Evolutionary conservation across 1,140 invertebrate genomes (phyloP), one percentile per base, ranked within the genome.

Genomic region (Amphibalanus amphitrite): DNA sequence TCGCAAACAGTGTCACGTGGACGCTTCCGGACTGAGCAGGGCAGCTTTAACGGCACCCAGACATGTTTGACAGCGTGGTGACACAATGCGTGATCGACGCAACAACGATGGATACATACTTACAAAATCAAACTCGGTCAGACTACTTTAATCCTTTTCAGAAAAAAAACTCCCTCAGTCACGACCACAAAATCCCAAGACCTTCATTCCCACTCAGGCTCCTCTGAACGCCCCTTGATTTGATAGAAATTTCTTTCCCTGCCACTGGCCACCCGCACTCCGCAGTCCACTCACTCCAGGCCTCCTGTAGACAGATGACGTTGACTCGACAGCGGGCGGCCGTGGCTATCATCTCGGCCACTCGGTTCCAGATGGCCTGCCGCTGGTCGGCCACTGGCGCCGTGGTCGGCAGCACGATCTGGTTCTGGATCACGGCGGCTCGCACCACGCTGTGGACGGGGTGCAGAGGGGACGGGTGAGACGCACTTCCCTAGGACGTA

Each of bases 221-320:
- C 13, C 13, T 59, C 25, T 59, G 47, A 13, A 13, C 25, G 47
- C 25, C 13, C 13, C 25, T 59, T 15, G 25, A 15, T 15, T 15
- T 59, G 25, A 59, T 59, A n/a, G n/a, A n/a, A n/a, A 59, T 3
- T n/a, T 65, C 13, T 59, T 3, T n/a, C 25, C 23, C 23, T 65
- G 26, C 25, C 23, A 65, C 23, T 23, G 23, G 65, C 28, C 28
- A 26, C n/a, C n/a, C n/a, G n/a, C n/a, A n/a, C n/a, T n/a, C n/a
- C 3, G n/a, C 28, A 4, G 23, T 28, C 8, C 3, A 84, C 88
- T 84, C 84, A 94, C 94, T 89, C 96, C 96, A 99, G 15, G 93
- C 90, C 83, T 99, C 97, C 81, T 99, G 96, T 33, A 98, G 85
- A 80, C 96, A 97, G 30, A 98, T 75, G 47, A 99, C 84, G 79